Evolutionary conservation across 2,888 invertebrate species (phyloP), one percentile per base, ranked within the genome.

Genomic region (Campoplex capitator): DNA sequence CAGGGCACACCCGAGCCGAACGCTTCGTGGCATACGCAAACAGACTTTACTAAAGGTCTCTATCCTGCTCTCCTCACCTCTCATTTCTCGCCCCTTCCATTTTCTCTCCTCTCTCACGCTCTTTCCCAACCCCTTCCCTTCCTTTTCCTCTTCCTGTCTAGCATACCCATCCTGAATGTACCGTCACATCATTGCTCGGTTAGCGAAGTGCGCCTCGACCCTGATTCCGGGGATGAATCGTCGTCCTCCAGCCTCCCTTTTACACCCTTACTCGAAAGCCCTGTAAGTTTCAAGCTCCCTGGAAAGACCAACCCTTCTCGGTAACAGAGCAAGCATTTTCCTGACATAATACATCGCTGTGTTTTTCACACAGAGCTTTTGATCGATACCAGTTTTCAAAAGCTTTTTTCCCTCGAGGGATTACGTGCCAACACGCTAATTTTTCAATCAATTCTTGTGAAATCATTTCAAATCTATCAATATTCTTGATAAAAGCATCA

Each of bases 21-120:
- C 86, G 88, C 86, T 85, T 77, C 85, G 75, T 83, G 75, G 86
- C 88, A 88, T 88, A 88, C 80, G 85, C 75, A 88, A 88, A 88
- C 88, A 86, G 84, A 80, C 86, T 88, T 85, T 86, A 70, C 67
- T 65, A 58, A 81, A 86, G 83, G 83, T 73, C 77, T 76, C 73
- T 58, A 11, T 51, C 8, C 13, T 23, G 23, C 23, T 45, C 56
- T 45, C 56, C 23, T n/a, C 23, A 4, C 23, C 18, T 45, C n/a
- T 58, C 18, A 18, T 62, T 8, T 18, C 62, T 45, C 48, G 62
- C 35, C 28, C 35, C 32, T 38, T 28, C 23, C 11, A 23, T 58
- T 18, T 6, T 58, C 56, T 58, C 56, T 28, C 6, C 7, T 58
- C 56, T 28, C 8, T 9, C 75, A 32, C 38, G 70, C 35, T 45